Evolutionary conservation across 2,888 invertebrate genomes (phyloP).

Genomic region (Apotomis turbidana): DNA sequence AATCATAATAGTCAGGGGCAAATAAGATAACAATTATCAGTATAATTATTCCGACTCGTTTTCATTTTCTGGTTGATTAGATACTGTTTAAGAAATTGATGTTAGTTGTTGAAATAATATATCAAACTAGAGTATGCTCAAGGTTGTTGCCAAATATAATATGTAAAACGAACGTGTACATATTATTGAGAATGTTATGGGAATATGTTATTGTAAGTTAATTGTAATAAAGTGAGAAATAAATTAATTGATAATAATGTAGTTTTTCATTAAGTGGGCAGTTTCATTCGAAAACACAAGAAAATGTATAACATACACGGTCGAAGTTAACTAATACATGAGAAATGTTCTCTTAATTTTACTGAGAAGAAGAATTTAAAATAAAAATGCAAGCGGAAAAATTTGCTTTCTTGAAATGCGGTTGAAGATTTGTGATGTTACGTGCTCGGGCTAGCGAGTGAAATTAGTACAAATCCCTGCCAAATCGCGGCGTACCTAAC

Average conservation of each 20-base stretch:
- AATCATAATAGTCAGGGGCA: not conserved
- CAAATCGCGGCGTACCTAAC: constrained; percentile 3
- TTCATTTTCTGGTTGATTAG: constrained; percentile 9
- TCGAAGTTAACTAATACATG: no score
- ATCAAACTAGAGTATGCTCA: constrained; percentile 58
- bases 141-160: constrained; percentile 66
- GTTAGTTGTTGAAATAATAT: constrained; percentile 45
- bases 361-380: not conserved
- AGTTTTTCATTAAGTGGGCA: not conserved
- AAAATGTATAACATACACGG: no score
- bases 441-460: constrained; percentile 8
- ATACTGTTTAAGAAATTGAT: constrained; percentile 41
- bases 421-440: constrained; percentile 16
- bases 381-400: constrained; percentile 10
- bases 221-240: constrained; percentile 45
- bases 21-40: not conserved
- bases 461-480: constrained; percentile 3
- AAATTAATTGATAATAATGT: constrained; percentile 33
- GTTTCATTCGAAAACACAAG: not conserved
- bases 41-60: constrained; percentile 3
- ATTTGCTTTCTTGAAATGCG: not conserved
- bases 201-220: constrained; percentile 36
- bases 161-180: constrained; percentile 56
- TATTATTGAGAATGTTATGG: constrained; percentile 38
- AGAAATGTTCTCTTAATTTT: no score